phyloP scores from a whole-genome alignment of 2,888 invertebrate species.

The Pinctada fucata region DNA sequence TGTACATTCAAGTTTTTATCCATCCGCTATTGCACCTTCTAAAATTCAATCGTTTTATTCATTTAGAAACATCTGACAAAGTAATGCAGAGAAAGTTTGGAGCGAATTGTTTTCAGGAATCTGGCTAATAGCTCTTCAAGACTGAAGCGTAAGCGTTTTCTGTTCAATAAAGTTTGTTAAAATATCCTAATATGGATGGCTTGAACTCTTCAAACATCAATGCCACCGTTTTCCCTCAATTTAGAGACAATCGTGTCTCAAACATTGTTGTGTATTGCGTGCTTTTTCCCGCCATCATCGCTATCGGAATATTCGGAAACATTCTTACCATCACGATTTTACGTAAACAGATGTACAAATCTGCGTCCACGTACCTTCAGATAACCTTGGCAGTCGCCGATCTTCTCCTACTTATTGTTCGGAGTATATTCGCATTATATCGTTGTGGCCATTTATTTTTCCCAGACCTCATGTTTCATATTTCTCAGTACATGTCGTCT shows the following conservation, averaged over 20 bases:
- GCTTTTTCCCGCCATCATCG: neutral
- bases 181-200: too few relatives aligned
- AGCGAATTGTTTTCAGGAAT: too few relatives aligned
- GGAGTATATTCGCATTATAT: neutral
- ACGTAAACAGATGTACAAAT: neutral
- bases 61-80: too few relatives aligned
- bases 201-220: too few relatives aligned
- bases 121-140: too few relatives aligned
- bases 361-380: neutral
- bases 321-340: neutral
- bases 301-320: neutral
- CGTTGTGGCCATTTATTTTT: neutral
- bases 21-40: too few relatives aligned
- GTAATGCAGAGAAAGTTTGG: too few relatives aligned
- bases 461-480: neutral
- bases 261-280: neutral
- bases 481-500: neutral
- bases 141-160: too few relatives aligned
- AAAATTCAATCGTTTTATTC: too few relatives aligned
- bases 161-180: too few relatives aligned
- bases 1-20: too few relatives aligned
- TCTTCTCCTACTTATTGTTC: neutral
- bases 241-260: neutral
- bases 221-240: too few relatives aligned
- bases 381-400: neutral